Conservation (phyloP, 2,888 invertebrate genomes). For the Alloscopus bannaensis region DNA sequence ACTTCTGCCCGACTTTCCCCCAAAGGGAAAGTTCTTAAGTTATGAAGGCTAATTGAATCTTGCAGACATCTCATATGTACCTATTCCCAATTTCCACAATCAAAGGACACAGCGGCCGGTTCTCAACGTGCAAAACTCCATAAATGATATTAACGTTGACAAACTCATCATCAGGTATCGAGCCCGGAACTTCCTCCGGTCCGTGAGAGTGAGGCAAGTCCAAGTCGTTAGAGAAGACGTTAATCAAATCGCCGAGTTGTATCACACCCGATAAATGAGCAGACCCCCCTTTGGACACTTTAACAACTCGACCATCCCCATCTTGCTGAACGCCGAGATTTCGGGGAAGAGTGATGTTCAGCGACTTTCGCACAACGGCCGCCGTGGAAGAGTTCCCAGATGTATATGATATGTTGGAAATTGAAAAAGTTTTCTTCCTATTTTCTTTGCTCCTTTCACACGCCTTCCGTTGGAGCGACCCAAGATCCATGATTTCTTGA, state of each 20-base stretch:
- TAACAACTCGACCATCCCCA: constrained; percentile 58
- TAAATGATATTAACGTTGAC: constrained; percentile 69
- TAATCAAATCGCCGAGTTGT: constrained; percentile 71
- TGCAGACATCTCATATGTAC: no score
- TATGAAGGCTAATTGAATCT: no score
- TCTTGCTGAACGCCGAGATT: constrained; percentile 49
- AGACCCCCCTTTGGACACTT: constrained; percentile 65
- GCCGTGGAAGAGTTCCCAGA: constrained; percentile 66
- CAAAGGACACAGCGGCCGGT: constrained; percentile 69
- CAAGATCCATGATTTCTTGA: constrained; percentile 66
- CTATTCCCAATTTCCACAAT: constrained; percentile 72
- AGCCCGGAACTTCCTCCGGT: constrained; percentile 21
- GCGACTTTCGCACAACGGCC: constrained; percentile 65
- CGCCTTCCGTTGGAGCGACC: constrained; percentile 59
- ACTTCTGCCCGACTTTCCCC: not conserved
- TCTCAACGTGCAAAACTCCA: constrained; percentile 69
- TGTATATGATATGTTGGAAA: constrained; percentile 70
- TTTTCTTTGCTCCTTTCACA: constrained; percentile 50
- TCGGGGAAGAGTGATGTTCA: constrained; percentile 53
- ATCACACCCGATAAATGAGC: constrained; percentile 70
- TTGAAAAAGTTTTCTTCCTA: constrained; percentile 69
- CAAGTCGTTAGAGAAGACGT: constrained; percentile 58
- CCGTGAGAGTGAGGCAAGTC: constrained; percentile 32
- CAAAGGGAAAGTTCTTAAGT: no score
- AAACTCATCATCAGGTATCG: constrained; percentile 40